Base-by-base conservation (phyloP, 2,797 vertebrate genomes). In the Myiotriccus ornatus region DNA sequence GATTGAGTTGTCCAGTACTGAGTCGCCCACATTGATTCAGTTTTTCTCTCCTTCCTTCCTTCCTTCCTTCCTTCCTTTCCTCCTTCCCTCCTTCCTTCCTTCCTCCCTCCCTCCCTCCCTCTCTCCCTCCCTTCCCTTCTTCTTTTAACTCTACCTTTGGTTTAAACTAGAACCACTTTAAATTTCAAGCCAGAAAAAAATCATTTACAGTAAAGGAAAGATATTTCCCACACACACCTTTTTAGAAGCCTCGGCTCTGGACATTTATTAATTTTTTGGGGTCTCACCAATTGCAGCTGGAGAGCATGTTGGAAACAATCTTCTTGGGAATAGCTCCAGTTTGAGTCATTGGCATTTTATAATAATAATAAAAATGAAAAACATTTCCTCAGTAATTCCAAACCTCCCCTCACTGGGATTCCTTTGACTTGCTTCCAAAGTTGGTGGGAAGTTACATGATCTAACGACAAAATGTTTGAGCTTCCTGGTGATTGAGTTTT, bases 341-440 rank as follows among this genome's bases (percentile, higher is more conserved):
- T 87, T 79, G 63, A 93, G 67, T 69, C 86, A 73, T 1, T 0
- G 24, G 78, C 59, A 91, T 96, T 95, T 92, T 92, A 91, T 14
- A 89, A 92, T 85, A 94, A 92, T 53, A 82, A 64, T 74, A 94
- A 79, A 94, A 92, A 95, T 82, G 75, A 89, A 87, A 94, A 93
- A 57, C 68, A 87, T 94, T 95, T 95, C 87, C 93, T 93, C 70
- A 93, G 49, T 84, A 91, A 89, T 89, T 79, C 79, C 60, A 44
- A 55, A 59, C 59, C 94, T 94, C 87, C 82, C 71, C 14, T 87
- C 55, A 12, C 16, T 34, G 22, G 24, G 43, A 89, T 91, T 87
- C 32, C 67, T 93, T 87, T 65, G 50, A 39, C 59, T 87, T 62
- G 19, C 44, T 90, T 74, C 56, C 60, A 80, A 52, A 94, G 23